Conservation (phyloP, 2,888 invertebrate genomes). For the Dermolepida albohirtum region DNA sequence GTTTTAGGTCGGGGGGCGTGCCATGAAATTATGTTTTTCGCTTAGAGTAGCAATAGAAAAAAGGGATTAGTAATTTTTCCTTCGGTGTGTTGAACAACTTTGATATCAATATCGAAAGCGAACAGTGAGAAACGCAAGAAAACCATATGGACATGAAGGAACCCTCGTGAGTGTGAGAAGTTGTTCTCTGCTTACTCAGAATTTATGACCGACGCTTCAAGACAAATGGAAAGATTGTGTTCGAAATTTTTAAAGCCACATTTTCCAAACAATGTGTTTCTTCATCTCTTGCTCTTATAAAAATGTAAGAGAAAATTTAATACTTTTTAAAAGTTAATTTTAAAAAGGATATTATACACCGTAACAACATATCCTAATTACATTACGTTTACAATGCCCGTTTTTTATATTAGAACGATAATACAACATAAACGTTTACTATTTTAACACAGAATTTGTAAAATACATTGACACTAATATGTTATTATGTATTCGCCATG, state of each 20-base stretch:
- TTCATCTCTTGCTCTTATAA: conserved; percentile 33
- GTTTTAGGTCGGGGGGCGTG: conserved; percentile 13
- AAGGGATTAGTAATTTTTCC: conserved; percentile 38
- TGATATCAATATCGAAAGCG: conserved; percentile 40
- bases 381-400: no score
- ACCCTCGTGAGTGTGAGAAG: conserved; percentile 55
- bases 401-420: no score
- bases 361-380: not conserved
- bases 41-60: not conserved
- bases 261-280: conserved; percentile 62
- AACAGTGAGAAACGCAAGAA: conserved; percentile 32
- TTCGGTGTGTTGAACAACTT: conserved; percentile 20
- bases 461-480: no score
- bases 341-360: not conserved
- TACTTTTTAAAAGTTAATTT: conserved; percentile 27
- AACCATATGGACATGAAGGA: conserved; percentile 40
- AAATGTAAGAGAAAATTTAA: conserved; percentile 29
- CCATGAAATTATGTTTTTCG: conserved; percentile 25
- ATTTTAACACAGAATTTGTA: no score
- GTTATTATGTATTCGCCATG: no score
- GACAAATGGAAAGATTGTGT: conserved; percentile 84
- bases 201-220: conserved; percentile 81
- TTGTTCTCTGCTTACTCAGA: conserved; percentile 74
- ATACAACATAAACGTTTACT: no score
- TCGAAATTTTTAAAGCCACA: conserved; percentile 84